A percentile compares a stretch with the other conserved stretches of the same genome.
phyloP scores from a whole-genome alignment of 2,113 vertebrate species.

The Oncorhynchus nerka region DNA sequence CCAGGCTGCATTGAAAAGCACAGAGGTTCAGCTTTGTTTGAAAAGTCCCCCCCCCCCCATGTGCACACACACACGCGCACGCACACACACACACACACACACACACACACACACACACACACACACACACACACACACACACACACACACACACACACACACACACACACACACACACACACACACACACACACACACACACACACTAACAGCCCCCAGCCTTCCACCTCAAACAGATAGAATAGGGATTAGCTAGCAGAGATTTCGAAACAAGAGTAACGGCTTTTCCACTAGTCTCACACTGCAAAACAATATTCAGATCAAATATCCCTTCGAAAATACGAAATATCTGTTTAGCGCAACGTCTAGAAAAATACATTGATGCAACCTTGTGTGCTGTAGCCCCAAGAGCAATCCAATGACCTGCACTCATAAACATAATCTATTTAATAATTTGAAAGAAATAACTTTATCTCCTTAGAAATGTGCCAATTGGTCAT shows the following conservation, averaged over 20 bases:
- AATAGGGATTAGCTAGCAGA: conserved; percentile 53
- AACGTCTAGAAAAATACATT: too few species aligned
- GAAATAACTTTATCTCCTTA: too few species aligned
- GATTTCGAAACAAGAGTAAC: conserved; percentile 51
- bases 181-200: conserved; percentile 22
- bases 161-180: conserved; percentile 1
- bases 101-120: neutral
- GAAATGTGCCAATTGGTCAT: too few species aligned
- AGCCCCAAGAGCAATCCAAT: too few species aligned
- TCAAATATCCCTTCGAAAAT: conserved; percentile 13
- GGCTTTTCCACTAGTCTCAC: conserved; percentile 1
- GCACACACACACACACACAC: neutral
- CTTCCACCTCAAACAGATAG: conserved; percentile 8
- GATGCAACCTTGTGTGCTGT: too few species aligned
- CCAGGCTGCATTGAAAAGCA: conserved; percentile 63
- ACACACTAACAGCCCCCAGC: neutral
- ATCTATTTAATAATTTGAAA: too few species aligned
- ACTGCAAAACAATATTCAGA: neutral
- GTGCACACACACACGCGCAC: too few species aligned
- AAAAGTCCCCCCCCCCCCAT: conserved; percentile 38
- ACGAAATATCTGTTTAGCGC: too few species aligned
- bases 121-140: too few species aligned
- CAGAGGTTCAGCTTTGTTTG: conserved; percentile 68
- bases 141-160: neutral
- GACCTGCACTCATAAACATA: too few species aligned